These are phyloP conservation scores for Thymelicus acteon DNA, from an alignment of 2,888 invertebrate genomes.

Conservation along the genomic window DNA sequence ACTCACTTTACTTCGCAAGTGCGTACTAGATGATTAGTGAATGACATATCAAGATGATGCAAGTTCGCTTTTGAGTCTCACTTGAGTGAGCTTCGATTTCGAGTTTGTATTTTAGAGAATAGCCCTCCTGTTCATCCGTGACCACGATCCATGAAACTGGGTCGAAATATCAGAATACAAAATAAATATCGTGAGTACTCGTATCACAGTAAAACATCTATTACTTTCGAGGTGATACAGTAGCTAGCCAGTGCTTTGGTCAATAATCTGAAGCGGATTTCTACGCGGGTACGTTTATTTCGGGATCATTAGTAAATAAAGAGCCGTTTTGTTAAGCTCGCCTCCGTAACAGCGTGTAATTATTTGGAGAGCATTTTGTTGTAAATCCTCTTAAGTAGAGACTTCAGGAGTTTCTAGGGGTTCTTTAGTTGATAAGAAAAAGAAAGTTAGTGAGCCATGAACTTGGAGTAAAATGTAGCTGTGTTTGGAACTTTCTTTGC, in stretches of 20 bases:
- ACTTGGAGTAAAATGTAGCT: neutral
- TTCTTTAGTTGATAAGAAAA: slow-evolving; percentile 2
- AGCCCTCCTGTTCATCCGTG: too few relatives aligned
- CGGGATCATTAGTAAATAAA: slow-evolving; percentile 31
- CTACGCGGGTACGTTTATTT: slow-evolving; percentile 20
- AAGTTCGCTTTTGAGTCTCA: too few relatives aligned
- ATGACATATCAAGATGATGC: too few relatives aligned
- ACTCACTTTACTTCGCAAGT: too few relatives aligned
- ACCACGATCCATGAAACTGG: too few relatives aligned
- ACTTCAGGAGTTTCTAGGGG: slow-evolving; percentile 7
- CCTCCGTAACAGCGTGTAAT: slow-evolving; percentile 33
- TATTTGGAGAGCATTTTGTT: slow-evolving; percentile 36
- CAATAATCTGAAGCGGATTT: slow-evolving; percentile 2
- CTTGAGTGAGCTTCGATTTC: too few relatives aligned
- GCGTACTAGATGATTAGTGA: too few relatives aligned
- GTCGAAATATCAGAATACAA: too few relatives aligned
- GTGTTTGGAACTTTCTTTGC: neutral
- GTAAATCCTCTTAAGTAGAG: slow-evolving; percentile 34
- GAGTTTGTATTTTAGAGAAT: too few relatives aligned
- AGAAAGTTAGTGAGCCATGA: slow-evolving; percentile 10
- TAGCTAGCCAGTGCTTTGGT: neutral
- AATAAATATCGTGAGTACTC: too few relatives aligned
- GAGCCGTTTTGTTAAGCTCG: slow-evolving; percentile 31
- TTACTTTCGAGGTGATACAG: too few relatives aligned
- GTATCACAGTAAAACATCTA: too few relatives aligned